Evolutionary conservation across 64 coral and sea anemone genomes (phyloP).

Genomic region (Dendrophyllia cribrosa): DNA sequence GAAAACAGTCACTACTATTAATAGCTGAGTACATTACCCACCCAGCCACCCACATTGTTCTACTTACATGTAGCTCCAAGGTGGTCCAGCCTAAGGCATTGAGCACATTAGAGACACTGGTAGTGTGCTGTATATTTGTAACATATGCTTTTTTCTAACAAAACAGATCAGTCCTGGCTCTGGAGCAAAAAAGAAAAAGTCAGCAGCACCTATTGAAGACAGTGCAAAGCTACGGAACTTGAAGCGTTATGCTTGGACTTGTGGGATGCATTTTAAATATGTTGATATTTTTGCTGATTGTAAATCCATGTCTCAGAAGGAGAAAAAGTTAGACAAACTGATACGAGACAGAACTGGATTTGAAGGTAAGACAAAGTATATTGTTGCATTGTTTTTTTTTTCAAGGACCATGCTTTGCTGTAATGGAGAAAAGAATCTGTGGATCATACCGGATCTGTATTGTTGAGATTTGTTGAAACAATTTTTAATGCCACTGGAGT

Average conservation of each 20-base stretch:
- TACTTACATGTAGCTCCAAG: not conserved
- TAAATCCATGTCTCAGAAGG: slow-evolving; percentile 81
- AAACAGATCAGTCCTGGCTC: not conserved
- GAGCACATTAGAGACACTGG: too few species aligned
- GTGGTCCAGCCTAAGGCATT: not conserved
- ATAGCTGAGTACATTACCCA: too few species aligned
- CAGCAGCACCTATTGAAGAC: slow-evolving; percentile 61
- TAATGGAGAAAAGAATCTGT: too few species aligned
- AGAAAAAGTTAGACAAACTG: slow-evolving; percentile 77
- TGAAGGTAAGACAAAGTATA: slow-evolving; percentile 65
- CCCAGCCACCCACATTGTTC: too few species aligned
- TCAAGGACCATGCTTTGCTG: not conserved
- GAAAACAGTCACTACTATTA: too few species aligned
- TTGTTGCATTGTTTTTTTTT: too few species aligned
- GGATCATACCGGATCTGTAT: too few species aligned
- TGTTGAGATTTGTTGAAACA: too few species aligned
- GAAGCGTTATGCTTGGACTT: slow-evolving; percentile 78
- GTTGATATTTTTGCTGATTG: slow-evolving; percentile 87
- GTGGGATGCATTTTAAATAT: slow-evolving; percentile 90
- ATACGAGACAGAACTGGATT: slow-evolving; percentile 81
- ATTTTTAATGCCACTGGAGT: too few species aligned
- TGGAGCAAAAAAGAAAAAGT: slow-evolving; percentile 14
- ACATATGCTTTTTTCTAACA: not conserved
- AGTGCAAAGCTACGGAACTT: slow-evolving; percentile 87
- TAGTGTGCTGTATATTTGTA: too few species aligned